These are phyloP conservation scores for Scaptomyza tumidula DNA, from an alignment of 2,888 invertebrate genomes.

Conservation along the genomic window DNA sequence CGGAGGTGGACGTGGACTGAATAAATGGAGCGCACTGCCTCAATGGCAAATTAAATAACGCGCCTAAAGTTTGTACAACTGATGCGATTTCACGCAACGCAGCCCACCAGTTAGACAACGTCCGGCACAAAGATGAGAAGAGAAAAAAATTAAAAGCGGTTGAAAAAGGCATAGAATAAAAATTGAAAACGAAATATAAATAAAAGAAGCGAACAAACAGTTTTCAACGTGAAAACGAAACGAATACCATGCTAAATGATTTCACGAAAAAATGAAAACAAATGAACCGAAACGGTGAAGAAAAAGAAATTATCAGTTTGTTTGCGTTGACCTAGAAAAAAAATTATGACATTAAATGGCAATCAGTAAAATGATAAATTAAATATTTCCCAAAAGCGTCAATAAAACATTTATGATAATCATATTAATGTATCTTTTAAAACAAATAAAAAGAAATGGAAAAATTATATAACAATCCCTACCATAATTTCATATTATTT, in stretches of 20 bases:
- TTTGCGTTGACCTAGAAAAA: conserved; percentile 17
- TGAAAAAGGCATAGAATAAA: conserved; percentile 39
- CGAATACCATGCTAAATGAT: conserved; percentile 42
- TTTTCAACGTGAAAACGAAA: conserved; percentile 43
- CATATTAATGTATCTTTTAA: not conserved
- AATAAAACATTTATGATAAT: not conserved
- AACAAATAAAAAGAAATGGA: not conserved
- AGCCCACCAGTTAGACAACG: conserved; percentile 58
- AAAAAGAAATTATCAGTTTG: conserved; percentile 14
- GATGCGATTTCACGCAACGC: conserved; percentile 78
- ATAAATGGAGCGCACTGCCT: conserved; percentile 77
- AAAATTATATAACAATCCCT: not conserved
- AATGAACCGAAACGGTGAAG: conserved; percentile 58
- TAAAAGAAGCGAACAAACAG: conserved; percentile 34
- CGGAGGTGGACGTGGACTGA: conserved; percentile 42
- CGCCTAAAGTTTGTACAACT: conserved; percentile 79
- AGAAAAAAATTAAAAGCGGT: conserved; percentile 32
- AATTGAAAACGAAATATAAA: conserved; percentile 66
- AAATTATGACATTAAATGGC: conserved; percentile 8
- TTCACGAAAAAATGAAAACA: conserved; percentile 45
- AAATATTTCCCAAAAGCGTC: not conserved
- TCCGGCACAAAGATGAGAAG: conserved; percentile 26
- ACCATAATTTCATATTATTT: not conserved
- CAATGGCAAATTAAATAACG: conserved; percentile 79
- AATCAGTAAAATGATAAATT: conserved; percentile 5